A percentile compares a stretch with the other conserved stretches of the same genome.
phyloP scores from a whole-genome alignment of 2,797 vertebrate species.

The Anabacerthia variegaticeps region DNA sequence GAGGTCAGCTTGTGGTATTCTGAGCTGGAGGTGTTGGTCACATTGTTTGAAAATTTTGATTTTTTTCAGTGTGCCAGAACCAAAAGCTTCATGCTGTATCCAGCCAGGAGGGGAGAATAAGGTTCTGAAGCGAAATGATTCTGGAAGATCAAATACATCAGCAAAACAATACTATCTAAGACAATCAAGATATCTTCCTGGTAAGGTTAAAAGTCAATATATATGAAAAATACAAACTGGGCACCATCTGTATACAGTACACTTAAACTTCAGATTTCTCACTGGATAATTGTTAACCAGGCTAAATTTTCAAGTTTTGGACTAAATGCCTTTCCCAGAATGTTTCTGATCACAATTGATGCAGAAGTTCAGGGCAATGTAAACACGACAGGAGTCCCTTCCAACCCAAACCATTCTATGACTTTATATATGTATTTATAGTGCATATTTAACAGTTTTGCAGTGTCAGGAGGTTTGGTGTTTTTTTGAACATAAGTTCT shows the following conservation, averaged over 20 bases:
- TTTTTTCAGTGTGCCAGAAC: conserved; percentile 74
- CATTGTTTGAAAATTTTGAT: not conserved
- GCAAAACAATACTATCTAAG: conserved; percentile 94
- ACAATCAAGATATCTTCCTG: conserved; percentile 94
- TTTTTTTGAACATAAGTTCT: not conserved
- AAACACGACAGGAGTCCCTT: not conserved
- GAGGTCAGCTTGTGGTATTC: not conserved
- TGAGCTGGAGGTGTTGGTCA: not conserved
- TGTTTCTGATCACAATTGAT: not conserved
- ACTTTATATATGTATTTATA: not conserved
- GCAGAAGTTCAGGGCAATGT: not conserved
- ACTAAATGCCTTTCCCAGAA: not conserved
- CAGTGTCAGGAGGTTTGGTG: not conserved
- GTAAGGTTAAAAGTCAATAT: conserved; percentile 73
- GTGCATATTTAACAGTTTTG: not conserved
- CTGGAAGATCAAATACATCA: conserved; percentile 79
- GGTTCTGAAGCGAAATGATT: conserved; percentile 80
- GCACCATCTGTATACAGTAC: not conserved
- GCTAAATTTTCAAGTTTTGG: not conserved
- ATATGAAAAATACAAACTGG: not conserved
- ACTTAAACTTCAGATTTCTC: not conserved
- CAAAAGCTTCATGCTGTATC: conserved; percentile 35
- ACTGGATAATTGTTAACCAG: not conserved
- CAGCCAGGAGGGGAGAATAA: conserved; percentile 83
- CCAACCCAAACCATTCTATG: not conserved